Base-by-base conservation (phyloP, 92 coral and sea anemone genomes). In the Ricordea florida region DNA sequence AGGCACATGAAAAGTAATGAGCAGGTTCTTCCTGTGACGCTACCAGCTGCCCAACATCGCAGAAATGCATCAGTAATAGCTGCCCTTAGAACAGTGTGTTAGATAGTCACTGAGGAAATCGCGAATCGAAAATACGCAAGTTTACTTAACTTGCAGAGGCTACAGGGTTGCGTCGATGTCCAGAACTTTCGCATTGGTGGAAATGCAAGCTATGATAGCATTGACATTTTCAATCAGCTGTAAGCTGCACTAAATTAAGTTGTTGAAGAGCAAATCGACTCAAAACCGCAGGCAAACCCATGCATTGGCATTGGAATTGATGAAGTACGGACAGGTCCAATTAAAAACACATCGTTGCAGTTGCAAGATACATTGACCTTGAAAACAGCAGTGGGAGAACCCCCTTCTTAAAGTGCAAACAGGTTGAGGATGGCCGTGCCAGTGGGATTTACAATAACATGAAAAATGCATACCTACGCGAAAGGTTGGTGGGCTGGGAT, bases 141-240 rank as follows among this genome's bases (percentile, higher is more conserved):
- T 61, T 75, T 75, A 9, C 16, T 60, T 31, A 5, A 62, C 15
- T 17, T 75, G 29, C 81, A 61, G 62, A 20, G 38, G 18, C 45
- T 75, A 45, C 81, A 75, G 44, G 81, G 72, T 15, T 38, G 33
- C 10, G 9, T 45, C 38, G 63, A 75, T 24, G 36, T 75, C 27
- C 61, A 75, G 46, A 61, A 61, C 62, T 62, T 75, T 41, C 45
- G 17, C 57, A 10, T 75, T 50, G 72, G 81, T 13, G 38, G 50
- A 14, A 75, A 75, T 62, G 81, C 81, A 1, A 59, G 45, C 32
- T 71, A 71, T 36, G 66, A 71, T 31, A 71, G 66, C 41, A 64
- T 65, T n/a, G 78, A 71, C 28, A 71, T 71, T 13, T 71, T 71
- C 29, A 71, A 71, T 26, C 78, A 71, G 62, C 55, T 73, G 4